These are phyloP conservation scores for Harmothoe impar DNA, from an alignment of 2,888 invertebrate genomes.

Conservation along the genomic window DNA sequence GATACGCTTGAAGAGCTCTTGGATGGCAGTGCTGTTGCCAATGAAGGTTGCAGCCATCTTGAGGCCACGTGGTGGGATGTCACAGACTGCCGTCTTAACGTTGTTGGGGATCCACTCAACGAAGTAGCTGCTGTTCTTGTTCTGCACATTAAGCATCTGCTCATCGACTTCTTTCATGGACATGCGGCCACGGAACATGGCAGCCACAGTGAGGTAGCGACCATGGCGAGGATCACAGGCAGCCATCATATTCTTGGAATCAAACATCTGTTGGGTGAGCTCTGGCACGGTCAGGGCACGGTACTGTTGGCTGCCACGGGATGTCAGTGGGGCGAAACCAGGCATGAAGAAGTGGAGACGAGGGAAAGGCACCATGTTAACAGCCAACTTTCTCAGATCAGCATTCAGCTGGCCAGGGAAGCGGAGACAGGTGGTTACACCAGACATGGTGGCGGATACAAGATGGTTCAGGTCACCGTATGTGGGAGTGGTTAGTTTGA, in stretches of 20 bases:
- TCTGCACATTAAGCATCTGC: constrained; percentile 64
- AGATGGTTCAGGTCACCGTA: constrained; percentile 63
- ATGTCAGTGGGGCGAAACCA: constrained; percentile 84
- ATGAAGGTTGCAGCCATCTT: constrained; percentile 62
- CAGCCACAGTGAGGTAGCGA: constrained; percentile 73
- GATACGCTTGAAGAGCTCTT: constrained; percentile 63
- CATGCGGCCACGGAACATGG: constrained; percentile 82
- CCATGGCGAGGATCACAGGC: constrained; percentile 63
- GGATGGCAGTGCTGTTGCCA: constrained; percentile 63
- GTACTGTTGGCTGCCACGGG: constrained; percentile 62
- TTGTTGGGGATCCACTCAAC: constrained; percentile 64
- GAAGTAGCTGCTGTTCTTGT: constrained; percentile 64
- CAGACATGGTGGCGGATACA: constrained; percentile 60
- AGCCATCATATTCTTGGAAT: constrained; percentile 63
- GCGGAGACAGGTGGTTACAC: constrained; percentile 60
- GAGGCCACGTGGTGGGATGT: constrained; percentile 63
- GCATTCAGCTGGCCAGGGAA: constrained; percentile 63
- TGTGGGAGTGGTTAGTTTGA: constrained; percentile 60
- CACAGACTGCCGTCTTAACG: constrained; percentile 61
- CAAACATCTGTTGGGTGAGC: constrained; percentile 63
- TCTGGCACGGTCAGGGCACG: constrained; percentile 62
- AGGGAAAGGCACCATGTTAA: constrained; percentile 87
- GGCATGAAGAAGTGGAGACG: constrained; percentile 95
- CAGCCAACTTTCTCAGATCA: constrained; percentile 59
- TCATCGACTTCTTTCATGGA: constrained; percentile 81